Base-by-base conservation (phyloP, 1,140 invertebrate species). In the Drosophila arawakana region DNA sequence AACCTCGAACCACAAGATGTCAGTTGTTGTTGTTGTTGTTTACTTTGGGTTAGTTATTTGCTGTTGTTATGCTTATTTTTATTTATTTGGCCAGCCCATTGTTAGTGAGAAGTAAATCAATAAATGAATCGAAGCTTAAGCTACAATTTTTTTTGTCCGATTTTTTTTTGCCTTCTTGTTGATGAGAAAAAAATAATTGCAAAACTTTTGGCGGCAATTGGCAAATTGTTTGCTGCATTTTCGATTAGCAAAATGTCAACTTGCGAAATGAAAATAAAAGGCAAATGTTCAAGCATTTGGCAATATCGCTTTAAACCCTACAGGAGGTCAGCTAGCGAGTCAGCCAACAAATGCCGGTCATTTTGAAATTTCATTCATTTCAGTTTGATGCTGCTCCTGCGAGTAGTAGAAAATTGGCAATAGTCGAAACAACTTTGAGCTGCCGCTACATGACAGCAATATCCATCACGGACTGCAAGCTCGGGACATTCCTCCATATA, bases 161-260 rank as follows among this genome's bases (percentile, higher is more conserved):
- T 10, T 13, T 62, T 11, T 34, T 34, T 25, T 43, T 43, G 57
- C 50, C 15, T 30, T 61, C 11, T 68, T 65, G 59, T 65, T 73
- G 73, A 65, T 58, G 13, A 35, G 74, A 67, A 62, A 63, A 83
- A 89, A 88, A 89, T 89, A 88, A 88, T 88, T 88, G 83, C 83
- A 65, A 88, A 88, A 89, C 80, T 89, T 84, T 80, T 65, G 83
- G 70, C 67, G 71, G 75, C 77, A 68, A 76, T 76, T 72, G 41
- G 65, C 77, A 88, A 88, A 88, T 81, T 89, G 80, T 89, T 89
- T 89, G 80, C 77, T 84, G 84, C 83, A 88, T 88, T 88, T 89
- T 90, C 84, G 84, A 89, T 89, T 90, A 89, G 84, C 84, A 73
- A 84, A 89, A 89, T 89, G 85, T 84, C 84, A 89, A 89, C 80